These are phyloP conservation scores for Zaprionus capensis DNA, from an alignment of 1,140 invertebrate species.

Conservation along the genomic window DNA sequence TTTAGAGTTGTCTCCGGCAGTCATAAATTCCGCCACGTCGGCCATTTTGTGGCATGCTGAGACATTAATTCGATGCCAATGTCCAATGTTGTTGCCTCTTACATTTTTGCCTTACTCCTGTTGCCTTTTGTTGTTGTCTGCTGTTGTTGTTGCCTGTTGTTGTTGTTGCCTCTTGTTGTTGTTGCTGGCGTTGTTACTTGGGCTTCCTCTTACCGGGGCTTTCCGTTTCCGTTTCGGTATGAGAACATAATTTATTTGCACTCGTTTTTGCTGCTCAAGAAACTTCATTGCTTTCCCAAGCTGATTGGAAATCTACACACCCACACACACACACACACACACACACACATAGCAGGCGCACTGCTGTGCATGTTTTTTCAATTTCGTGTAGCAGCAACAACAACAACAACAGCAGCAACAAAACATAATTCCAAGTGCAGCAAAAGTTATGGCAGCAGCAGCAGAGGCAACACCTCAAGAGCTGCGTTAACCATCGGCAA, in stretches of 20 bases:
- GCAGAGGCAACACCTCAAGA: conserved; percentile 37
- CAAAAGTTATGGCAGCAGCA: conserved; percentile 62
- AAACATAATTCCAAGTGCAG: conserved; percentile 74
- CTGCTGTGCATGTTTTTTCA: conserved; percentile 48
- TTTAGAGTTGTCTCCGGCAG: conserved; percentile 75
- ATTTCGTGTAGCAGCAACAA: conserved; percentile 52
- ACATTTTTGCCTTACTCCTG: background rate
- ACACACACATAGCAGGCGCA: conserved; percentile 7
- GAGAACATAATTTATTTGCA: conserved; percentile 73
- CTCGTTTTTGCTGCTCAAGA: conserved; percentile 53
- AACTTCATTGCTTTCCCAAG: conserved; percentile 63
- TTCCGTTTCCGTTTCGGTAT: conserved; percentile 39
- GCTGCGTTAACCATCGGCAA: conserved; percentile 42
- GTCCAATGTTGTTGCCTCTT: conserved; percentile 25
- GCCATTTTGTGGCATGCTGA: conserved; percentile 72
- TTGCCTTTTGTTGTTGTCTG: background rate
- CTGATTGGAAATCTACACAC: conserved; percentile 71
- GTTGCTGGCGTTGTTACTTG: conserved; percentile 2
- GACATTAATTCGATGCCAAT: conserved; percentile 76
- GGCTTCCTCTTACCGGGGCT: conserved; percentile 49
- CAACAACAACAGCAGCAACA: conserved; percentile 24
- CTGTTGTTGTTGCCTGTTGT: background rate
- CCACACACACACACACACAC: conserved; percentile 15
- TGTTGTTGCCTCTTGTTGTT: conserved; percentile 14
- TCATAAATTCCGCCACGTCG: conserved; percentile 75